phyloP scores from a whole-genome alignment of 2,888 invertebrate genomes.

The Dascillus cervinus region DNA sequence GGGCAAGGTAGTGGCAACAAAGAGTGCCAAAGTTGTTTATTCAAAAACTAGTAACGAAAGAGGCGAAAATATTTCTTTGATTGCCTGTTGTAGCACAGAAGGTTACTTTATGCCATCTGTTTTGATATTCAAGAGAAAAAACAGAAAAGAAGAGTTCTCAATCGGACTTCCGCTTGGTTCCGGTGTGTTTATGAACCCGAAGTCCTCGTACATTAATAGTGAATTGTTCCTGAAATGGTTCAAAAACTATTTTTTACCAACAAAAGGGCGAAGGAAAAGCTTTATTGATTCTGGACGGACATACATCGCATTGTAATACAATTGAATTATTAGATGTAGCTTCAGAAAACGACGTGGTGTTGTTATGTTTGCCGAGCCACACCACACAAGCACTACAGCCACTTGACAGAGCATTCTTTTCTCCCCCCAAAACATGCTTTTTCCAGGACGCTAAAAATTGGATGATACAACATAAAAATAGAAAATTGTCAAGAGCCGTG shows the following conservation, averaged over 20 bases:
- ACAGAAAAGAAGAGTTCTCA: constrained; percentile 18
- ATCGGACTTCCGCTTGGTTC: constrained; percentile 17
- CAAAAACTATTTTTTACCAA: constrained; percentile 17
- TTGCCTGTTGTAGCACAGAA: constrained; percentile 30
- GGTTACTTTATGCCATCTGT: constrained; percentile 24
- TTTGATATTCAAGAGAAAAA: constrained; percentile 22
- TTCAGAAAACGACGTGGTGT: constrained; percentile 5
- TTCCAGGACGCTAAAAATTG: constrained; percentile 9
- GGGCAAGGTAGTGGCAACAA: constrained; percentile 18
- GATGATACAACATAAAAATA: constrained; percentile 7
- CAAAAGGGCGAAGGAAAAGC: constrained; percentile 9
- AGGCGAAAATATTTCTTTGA: constrained; percentile 24
- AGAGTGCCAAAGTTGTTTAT: constrained; percentile 19
- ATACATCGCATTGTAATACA: constrained; percentile 7
- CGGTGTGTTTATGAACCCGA: constrained; percentile 22
- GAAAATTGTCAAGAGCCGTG: constrained; percentile 9
- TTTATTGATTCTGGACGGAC: constrained; percentile 10
- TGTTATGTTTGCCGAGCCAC: constrained; percentile 5
- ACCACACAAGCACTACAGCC: constrained; percentile 11
- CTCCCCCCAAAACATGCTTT: constrained; percentile 5
- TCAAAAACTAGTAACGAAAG: constrained; percentile 19
- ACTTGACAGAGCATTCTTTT: constrained; percentile 6
- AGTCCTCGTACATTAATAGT: constrained; percentile 23
- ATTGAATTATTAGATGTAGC: constrained; percentile 8
- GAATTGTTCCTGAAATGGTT: constrained; percentile 23